Evolutionary conservation across 2,113 vertebrate species (phyloP).

Genomic region (Nansenia antarctica): DNA sequence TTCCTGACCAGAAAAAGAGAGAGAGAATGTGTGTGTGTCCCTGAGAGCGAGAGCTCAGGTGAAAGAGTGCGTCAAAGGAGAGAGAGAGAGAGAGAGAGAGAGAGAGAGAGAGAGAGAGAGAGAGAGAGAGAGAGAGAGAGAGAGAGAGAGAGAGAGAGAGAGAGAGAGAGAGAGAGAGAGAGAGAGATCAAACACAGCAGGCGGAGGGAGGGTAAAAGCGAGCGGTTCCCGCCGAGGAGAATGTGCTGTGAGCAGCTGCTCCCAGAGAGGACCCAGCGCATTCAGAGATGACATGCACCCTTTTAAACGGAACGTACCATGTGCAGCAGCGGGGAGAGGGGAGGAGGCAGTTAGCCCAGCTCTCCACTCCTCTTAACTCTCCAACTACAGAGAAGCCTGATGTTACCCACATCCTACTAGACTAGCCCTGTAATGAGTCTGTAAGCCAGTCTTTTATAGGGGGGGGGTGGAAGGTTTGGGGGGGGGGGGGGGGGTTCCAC

Average conservation of each 20-base stretch:
- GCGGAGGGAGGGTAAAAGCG: conserved; percentile 55
- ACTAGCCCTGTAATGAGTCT: conserved; percentile 46
- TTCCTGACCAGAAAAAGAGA: conserved; percentile 14
- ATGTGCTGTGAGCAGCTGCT: conserved; percentile 75
- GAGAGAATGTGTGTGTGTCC: conserved; percentile 13
- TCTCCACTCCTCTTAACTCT: conserved; percentile 39
- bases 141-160: conserved; percentile 23
- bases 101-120: conserved; percentile 22
- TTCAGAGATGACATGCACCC: conserved; percentile 74
- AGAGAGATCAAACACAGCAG: conserved; percentile 55
- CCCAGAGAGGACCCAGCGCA: conserved; percentile 71
- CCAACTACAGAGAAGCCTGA: conserved; percentile 33
- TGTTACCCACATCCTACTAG: conserved; percentile 42
- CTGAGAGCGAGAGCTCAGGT: no score
- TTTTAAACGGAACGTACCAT: conserved; percentile 82
- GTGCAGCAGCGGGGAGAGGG: conserved; percentile 51
- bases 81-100: conserved; percentile 21
- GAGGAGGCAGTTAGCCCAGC: conserved; percentile 40
- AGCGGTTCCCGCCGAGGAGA: conserved; percentile 66
- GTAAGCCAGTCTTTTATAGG: conserved; percentile 26
- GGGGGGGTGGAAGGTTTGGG: conserved; percentile 16
- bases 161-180: conserved; percentile 27
- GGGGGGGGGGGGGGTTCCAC: no score
- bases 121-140: conserved; percentile 21
- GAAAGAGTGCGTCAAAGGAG: not conserved